Evolutionary conservation across 2,888 invertebrate species (phyloP), one percentile per base, ranked within the genome.

Genomic region (Boloria euphrosyne): DNA sequence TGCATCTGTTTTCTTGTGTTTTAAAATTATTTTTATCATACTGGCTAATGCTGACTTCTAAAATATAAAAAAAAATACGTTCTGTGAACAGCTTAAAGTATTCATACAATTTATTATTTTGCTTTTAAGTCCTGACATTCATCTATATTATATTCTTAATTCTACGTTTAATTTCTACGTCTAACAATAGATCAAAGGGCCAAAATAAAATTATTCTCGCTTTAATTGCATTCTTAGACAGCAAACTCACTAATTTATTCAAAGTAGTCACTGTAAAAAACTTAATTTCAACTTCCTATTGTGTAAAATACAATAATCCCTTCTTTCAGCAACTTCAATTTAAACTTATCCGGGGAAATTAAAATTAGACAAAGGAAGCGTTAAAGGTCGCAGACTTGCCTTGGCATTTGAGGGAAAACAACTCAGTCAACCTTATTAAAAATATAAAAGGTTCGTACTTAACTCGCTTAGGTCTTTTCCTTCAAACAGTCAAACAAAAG

Each of bases 321-420:
- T n/a, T 51, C n/a, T 62, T 52, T 62, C 62, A 53, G 27, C 59
- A 43, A 61, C 44, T 55, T 61, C 50, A 27, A 50, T 50, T 61
- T 61, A 51, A 50, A 51, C 18, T 61, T 44, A 38, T 49, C 55
- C 55, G 44, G 38, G 14, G 44, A 65, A 54, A 54, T 46, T 62
- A 46, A 51, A 62, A 58, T 67, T 65, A 67, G 64, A 65, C 49
- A 31, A 60, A 51, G 64, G 46, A 65, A 62, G 65, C 65, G 46
- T 53, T 31, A 67, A 66, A 72, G 70, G 68, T 59, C 62, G 60
- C 57, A 62, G 54, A 59, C 55, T 70, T 46, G 62, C 69, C 72
- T 71, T 67, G 72, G 66, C 67, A 72, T 72, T 72, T 65, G 54
- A 63, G 58, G 65, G 70, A 67, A 58, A 68, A 69, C 62, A 68